These are phyloP conservation scores for Dendrolimus kikuchii DNA, from an alignment of 1,140 invertebrate species.

Conservation along the genomic window DNA sequence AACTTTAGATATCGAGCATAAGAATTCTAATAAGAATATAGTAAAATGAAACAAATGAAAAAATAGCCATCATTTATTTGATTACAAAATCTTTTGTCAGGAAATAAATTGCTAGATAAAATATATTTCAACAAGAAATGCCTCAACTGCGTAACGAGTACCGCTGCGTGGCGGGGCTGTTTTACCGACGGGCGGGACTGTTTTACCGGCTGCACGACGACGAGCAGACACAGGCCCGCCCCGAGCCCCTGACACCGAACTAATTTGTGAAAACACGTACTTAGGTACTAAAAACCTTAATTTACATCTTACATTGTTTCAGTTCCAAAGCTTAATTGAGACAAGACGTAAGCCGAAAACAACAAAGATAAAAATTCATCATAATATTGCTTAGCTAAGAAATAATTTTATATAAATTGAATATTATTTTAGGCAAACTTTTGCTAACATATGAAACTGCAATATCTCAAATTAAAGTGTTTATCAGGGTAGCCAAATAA, in stretches of 20 bases:
- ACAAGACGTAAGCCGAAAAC: constrained; percentile 25
- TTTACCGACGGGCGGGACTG: too few species aligned
- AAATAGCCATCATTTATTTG: constrained; percentile 68
- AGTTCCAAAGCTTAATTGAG: constrained; percentile 20
- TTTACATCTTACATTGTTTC: constrained; percentile 17
- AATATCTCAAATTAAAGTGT: too few species aligned
- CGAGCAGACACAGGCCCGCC: too few species aligned
- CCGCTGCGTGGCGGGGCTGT: too few species aligned
- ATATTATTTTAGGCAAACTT: too few species aligned
- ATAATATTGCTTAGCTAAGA: too few species aligned
- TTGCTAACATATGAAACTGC: too few species aligned
- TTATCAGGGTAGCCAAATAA: too few species aligned
- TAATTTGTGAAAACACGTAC: constrained; percentile 14
- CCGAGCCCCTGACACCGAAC: not conserved
- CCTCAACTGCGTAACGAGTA: constrained; percentile 32
- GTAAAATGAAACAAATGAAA: constrained; percentile 39
- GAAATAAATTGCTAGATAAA: constrained; percentile 67
- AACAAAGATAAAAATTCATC: constrained; percentile 11
- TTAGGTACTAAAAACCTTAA: constrained; percentile 13
- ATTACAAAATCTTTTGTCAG: constrained; percentile 66
- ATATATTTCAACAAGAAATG: constrained; percentile 60
- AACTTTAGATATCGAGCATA: too few species aligned
- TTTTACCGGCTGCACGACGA: too few species aligned
- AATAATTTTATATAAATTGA: too few species aligned
- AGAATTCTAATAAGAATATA: not conserved